Conservation (phyloP, 2,797 vertebrate genomes). For the Alauda arvensis region DNA sequence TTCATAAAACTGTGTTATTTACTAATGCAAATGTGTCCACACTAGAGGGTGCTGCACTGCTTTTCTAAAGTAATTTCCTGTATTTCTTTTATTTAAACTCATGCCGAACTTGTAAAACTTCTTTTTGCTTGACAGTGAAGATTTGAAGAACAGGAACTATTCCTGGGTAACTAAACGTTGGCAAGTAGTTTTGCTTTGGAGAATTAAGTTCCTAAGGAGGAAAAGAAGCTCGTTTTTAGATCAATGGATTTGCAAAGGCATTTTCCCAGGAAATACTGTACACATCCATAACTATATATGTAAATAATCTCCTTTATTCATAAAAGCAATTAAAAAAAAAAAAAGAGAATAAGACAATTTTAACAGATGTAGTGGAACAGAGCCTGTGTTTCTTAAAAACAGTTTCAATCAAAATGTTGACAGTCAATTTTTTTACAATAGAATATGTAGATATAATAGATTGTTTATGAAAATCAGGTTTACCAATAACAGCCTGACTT, state of each 20-base stretch:
- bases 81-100: neutral
- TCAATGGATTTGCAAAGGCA: neutral
- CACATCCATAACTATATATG: neutral
- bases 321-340: neutral
- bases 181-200: neutral
- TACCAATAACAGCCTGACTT: neutral
- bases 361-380: neutral
- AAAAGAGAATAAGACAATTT: neutral
- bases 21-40: neutral
- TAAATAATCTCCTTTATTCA: neutral
- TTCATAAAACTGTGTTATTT: neutral
- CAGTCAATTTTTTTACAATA: neutral
- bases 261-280: neutral
- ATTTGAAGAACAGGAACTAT: neutral
- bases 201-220: neutral
- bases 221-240: neutral
- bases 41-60: conserved; percentile 45
- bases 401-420: neutral
- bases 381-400: neutral
- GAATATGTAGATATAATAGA: neutral
- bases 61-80: neutral
- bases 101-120: neutral
- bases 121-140: neutral
- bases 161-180: neutral
- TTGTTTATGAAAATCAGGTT: neutral